These are phyloP conservation scores for Cinclus cinclus DNA, from an alignment of 2,113 vertebrate genomes.

Conservation along the genomic window DNA sequence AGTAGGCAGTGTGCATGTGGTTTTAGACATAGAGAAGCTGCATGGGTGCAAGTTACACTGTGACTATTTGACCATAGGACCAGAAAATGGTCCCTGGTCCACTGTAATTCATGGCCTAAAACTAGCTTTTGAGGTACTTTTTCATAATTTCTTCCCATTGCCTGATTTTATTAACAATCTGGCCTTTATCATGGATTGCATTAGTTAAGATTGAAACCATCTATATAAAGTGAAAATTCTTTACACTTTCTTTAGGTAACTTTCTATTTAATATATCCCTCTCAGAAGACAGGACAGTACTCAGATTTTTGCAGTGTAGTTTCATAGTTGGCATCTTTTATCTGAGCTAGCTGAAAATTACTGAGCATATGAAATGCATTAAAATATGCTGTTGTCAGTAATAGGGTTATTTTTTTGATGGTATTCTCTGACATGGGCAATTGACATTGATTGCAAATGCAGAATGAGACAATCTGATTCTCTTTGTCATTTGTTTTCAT, in stretches of 20 bases:
- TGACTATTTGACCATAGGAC: neutral
- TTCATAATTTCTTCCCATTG: neutral
- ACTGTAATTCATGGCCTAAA: neutral
- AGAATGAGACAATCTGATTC: neutral
- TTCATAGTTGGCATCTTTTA: neutral
- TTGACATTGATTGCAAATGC: slow-evolving; percentile 2
- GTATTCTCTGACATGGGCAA: neutral
- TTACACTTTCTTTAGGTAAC: neutral
- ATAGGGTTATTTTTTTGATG: slow-evolving; percentile 3
- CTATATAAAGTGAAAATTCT: neutral
- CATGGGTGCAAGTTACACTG: neutral
- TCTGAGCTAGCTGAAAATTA: neutral
- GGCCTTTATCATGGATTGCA: neutral
- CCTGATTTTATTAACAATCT: neutral
- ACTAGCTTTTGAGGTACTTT: neutral
- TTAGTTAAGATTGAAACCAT: neutral
- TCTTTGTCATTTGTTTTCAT: neutral
- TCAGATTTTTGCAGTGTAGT: neutral
- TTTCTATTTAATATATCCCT: neutral
- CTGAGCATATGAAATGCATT: neutral
- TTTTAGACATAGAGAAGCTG: neutral
- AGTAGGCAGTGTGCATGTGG: neutral
- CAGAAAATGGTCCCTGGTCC: neutral
- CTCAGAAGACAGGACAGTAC: neutral
- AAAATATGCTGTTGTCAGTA: slow-evolving; percentile 16